phyloP scores from a whole-genome alignment of 2,797 vertebrate genomes.

The Pseudomugil tenellus region DNA sequence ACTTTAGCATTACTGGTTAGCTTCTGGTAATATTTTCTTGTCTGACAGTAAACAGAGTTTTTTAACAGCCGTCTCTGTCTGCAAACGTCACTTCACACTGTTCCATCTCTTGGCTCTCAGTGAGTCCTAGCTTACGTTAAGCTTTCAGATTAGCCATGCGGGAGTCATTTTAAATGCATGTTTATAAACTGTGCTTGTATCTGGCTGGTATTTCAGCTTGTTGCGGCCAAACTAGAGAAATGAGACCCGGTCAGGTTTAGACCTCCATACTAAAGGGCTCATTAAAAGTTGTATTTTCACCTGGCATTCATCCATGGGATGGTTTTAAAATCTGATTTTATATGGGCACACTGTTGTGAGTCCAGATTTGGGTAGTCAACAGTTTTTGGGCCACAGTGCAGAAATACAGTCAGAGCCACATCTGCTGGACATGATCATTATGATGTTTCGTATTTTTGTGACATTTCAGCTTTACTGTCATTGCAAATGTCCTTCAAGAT shows the following conservation, averaged over 20 bases:
- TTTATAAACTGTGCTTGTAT: conserved; percentile 29
- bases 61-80: conserved; percentile 36
- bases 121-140: conserved; percentile 42
- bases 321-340: conserved; percentile 36
- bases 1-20: conserved; percentile 6
- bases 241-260: conserved; percentile 40
- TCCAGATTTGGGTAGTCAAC: conserved; percentile 19
- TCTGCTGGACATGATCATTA: background rate
- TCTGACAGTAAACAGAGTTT: conserved; percentile 46
- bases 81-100: conserved; percentile 28
- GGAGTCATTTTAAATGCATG: conserved; percentile 36
- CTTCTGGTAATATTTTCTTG: conserved; percentile 61
- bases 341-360: conserved; percentile 18
- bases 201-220: conserved; percentile 39
- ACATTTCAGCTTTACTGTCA: background rate
- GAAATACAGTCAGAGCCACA: conserved; percentile 11
- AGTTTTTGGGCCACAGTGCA: conserved; percentile 10
- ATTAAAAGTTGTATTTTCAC: conserved; percentile 37
- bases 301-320: conserved; percentile 22
- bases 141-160: conserved; percentile 6
- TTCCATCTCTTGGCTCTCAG: conserved; percentile 36
- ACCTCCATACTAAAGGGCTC: conserved; percentile 34
- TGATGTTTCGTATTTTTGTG: too few species aligned
- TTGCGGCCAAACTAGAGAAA: too few species aligned
- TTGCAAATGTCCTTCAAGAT: background rate